These are phyloP conservation scores for Centrocercus urophasianus DNA, from an alignment of 2,113 vertebrate species.

Conservation along the genomic window DNA sequence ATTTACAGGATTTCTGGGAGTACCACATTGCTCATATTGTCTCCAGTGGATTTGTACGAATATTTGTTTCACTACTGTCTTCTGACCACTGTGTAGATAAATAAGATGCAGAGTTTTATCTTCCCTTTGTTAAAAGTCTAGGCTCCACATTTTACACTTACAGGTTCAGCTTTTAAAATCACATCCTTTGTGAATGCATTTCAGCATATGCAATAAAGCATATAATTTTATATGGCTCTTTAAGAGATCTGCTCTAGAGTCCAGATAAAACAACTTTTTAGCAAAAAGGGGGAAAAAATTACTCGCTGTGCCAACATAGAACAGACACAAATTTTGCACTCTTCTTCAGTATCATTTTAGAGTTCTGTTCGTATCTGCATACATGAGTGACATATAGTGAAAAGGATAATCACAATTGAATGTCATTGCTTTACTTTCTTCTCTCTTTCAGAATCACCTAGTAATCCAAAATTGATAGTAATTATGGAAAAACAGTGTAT, in stretches of 20 bases:
- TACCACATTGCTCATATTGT: background rate
- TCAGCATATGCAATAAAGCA: background rate
- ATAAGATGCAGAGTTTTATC: background rate
- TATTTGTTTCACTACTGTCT: background rate
- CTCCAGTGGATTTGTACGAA: background rate
- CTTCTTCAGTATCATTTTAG: background rate
- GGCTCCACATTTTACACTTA: background rate
- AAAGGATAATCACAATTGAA: background rate
- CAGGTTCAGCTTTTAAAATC: background rate
- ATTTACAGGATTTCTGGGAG: background rate
- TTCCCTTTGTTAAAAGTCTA: background rate
- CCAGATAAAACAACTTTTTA: background rate
- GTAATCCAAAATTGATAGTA: background rate
- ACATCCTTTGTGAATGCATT: background rate
- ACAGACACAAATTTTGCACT: background rate
- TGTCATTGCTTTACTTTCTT: background rate
- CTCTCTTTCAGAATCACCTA: background rate
- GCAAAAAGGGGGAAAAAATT: background rate
- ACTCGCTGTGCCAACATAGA: background rate
- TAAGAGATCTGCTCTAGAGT: background rate
- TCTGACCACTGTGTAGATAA: background rate
- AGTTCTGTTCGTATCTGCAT: background rate
- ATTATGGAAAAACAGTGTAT: background rate
- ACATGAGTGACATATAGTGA: background rate
- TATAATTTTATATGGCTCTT: background rate